phyloP scores from a whole-genome alignment of 2,797 vertebrate genomes.

The Cercopithecus diana region DNA sequence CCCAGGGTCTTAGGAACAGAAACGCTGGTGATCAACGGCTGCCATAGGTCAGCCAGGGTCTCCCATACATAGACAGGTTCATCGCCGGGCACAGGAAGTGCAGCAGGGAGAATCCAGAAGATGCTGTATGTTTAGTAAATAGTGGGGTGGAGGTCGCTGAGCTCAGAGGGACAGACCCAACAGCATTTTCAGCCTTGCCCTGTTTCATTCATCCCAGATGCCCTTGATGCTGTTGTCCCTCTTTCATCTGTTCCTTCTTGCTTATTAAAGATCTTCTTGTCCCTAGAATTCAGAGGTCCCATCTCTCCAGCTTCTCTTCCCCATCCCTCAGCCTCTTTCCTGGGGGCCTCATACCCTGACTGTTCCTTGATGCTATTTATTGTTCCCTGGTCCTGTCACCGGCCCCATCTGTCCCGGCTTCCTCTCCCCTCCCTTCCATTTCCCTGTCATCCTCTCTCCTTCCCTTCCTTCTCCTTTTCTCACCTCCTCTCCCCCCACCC shows the following conservation, averaged over 20 bases:
- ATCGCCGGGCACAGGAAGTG: too few species aligned
- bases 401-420: background rate
- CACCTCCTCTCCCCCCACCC: too few species aligned
- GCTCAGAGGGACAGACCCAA: background rate
- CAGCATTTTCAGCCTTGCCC: too few species aligned
- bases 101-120: background rate
- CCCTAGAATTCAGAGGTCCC: background rate
- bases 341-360: background rate
- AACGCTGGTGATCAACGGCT: background rate
- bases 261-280: background rate
- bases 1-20: background rate
- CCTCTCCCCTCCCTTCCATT: background rate
- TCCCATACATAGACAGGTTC: accelerated
- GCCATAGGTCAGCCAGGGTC: background rate
- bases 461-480: too few species aligned
- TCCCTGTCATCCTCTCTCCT: background rate
- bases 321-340: background rate
- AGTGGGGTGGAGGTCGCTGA: background rate
- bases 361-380: too few species aligned
- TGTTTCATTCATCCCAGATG: background rate
- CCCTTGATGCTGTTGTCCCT: accelerated
- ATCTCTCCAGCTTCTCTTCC: background rate
- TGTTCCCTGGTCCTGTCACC: background rate
- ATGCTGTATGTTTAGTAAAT: too few species aligned
- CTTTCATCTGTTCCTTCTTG: background rate